A percentile compares a stretch with the other conserved stretches of the same genome.
Evolutionary conservation across 1,140 invertebrate genomes (phyloP).

Genomic region (Drosophila aff.): DNA sequence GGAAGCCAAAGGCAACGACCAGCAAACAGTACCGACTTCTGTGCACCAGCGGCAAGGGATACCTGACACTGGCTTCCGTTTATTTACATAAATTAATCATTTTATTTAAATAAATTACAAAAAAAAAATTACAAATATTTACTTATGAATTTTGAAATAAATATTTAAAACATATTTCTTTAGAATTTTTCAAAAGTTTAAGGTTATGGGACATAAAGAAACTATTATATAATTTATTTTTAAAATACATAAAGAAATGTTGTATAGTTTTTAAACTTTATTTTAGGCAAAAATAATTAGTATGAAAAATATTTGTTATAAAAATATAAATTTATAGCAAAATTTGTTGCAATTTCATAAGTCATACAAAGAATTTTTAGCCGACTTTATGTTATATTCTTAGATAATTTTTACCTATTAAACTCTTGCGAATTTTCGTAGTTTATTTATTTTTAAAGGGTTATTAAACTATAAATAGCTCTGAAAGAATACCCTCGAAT

Average conservation of each 20-base stretch:
- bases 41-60: slow-evolving; percentile 22
- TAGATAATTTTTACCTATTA: too few relatives aligned
- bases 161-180: not conserved
- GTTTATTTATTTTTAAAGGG: not conserved
- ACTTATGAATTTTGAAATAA: not conserved
- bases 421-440: too few relatives aligned
- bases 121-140: not conserved
- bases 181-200: not conserved
- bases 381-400: not conserved
- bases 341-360: not conserved
- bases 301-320: not conserved
- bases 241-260: not conserved
- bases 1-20: slow-evolving; percentile 64
- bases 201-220: not conserved
- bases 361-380: not conserved
- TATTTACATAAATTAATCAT: not conserved
- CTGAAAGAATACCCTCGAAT: too few relatives aligned
- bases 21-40: slow-evolving; percentile 50
- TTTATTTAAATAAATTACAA: too few relatives aligned
- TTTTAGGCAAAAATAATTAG: not conserved
- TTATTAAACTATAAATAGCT: too few relatives aligned
- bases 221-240: not conserved
- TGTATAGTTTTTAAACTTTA: not conserved
- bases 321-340: not conserved
- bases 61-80: slow-evolving; percentile 4